Conservation (phyloP, 2,888 invertebrate species). For the Apamea crenata region DNA sequence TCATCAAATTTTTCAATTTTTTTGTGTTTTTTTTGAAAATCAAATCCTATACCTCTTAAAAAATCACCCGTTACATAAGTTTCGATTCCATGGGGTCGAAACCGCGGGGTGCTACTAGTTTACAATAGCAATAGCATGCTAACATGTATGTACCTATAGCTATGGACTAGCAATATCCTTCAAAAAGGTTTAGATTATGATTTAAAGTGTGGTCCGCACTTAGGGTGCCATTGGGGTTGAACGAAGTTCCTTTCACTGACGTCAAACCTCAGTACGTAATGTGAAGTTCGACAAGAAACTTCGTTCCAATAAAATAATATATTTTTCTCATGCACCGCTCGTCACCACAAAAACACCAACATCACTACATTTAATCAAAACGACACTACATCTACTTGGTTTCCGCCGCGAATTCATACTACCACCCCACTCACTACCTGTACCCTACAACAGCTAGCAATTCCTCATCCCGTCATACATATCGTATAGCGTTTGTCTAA, state of each 20-base stretch:
- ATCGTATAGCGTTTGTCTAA: conserved; percentile 71
- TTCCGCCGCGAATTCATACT: conserved; percentile 23
- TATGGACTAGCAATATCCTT: background rate
- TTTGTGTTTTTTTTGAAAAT: no score
- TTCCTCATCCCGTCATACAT: conserved; percentile 66
- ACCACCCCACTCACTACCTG: conserved; percentile 35
- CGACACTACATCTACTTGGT: conserved; percentile 14
- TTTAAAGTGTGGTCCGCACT: no score
- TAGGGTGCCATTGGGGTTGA: background rate
- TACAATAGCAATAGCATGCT: no score
- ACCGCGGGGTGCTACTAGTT: no score
- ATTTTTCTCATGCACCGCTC: background rate
- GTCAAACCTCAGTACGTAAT: background rate
- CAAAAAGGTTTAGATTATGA: background rate
- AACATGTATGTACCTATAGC: no score
- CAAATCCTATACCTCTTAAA: no score
- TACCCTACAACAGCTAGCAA: conserved; percentile 60
- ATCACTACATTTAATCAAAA: conserved; percentile 33
- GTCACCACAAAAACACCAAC: conserved; percentile 1
- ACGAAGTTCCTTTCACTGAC: background rate
- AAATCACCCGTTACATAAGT: no score
- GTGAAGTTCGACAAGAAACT: background rate
- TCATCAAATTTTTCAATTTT: no score
- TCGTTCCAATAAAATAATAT: background rate
- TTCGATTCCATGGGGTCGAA: no score